Conservation (phyloP, 2,888 invertebrate genomes). For the Pristionchus maxplancki region DNA sequence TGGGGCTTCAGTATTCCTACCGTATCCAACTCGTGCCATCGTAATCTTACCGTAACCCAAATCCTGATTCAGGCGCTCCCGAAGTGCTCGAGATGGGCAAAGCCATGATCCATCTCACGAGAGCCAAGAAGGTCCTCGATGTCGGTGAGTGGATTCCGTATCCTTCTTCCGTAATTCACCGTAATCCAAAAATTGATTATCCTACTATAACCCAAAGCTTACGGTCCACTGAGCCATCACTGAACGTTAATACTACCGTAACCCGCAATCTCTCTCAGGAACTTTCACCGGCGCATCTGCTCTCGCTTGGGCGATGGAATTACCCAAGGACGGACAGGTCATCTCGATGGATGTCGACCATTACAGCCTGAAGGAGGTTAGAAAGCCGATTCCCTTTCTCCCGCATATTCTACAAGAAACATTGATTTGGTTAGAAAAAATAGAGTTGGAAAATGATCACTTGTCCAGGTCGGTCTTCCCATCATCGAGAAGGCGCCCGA, state of each 20-base stretch:
- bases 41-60: too few species aligned
- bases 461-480: conserved; percentile 54
- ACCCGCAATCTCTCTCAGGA: conserved; percentile 54
- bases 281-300: conserved; percentile 79
- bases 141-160: conserved; percentile 47
- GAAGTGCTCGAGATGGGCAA: conserved; percentile 51
- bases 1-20: not conserved
- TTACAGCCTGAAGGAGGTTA: conserved; percentile 55
- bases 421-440: not conserved
- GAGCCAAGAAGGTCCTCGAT: conserved; percentile 50
- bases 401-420: too few species aligned
- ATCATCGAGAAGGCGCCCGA: conserved; percentile 55
- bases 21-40: too few species aligned
- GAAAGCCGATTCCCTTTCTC: too few species aligned
- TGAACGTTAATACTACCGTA: too few species aligned
- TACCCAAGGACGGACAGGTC: conserved; percentile 78
- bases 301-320: conserved; percentile 78
- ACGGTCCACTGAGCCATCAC: too few species aligned
- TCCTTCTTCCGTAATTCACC: too few species aligned
- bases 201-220: too few species aligned
- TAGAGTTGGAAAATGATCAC: too few species aligned
- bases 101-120: conserved; percentile 28
- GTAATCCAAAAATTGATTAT: too few species aligned
- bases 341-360: conserved; percentile 76
- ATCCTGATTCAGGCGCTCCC: conserved; percentile 44